Base-by-base conservation (phyloP, 2,888 invertebrate genomes). In the Cacoxenus indagator region DNA sequence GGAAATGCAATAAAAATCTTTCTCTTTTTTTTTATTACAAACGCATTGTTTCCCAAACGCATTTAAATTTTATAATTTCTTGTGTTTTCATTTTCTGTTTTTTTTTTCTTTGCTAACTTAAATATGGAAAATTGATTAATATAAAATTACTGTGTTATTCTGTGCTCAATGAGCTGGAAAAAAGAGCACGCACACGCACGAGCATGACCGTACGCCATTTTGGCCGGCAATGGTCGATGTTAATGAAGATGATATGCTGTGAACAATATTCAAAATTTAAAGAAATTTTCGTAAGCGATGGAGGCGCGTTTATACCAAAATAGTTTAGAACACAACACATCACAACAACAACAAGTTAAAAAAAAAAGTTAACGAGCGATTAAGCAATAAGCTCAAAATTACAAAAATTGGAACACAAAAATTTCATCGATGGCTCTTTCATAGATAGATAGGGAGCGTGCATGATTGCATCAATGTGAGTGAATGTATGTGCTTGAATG, bases 351-450 rank as follows among this genome's bases (percentile, higher is more conserved):
- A 37, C 14, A 48, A 45, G 48, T 64, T 26, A n/a, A 31, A 59
- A 37, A 68, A 70, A 72, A 70, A 70, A 70, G 68, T 72, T 70
- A 70, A 70, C 72, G 70, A 70, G 67, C 68, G 72, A 72, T 72
- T 72, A 68, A 67, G 70, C 72, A 72, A 72, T 70, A 64, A 62
- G 61, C 61, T 45, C 11, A 43, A 62, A 62, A 62, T 62, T 62
- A 62, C n/a, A 51, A 27, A 72, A 72, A 70, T 67, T 72, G 67
- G 72, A 70, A 67, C 70, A 72, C 29, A 62, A 62, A 45, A 62
- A 11, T 62, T 62, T 62, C 61, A 62, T 62, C n/a, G n/a, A n/a
- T n/a, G n/a, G n/a, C n/a, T 27, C 55, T 26, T 55, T 27, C 51
- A 51, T 51, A 22, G 5, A 9, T 19, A 2, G 22, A 51, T 17